Conservation (phyloP, 1,140 invertebrate species). For the Tetramorium simillimum region DNA sequence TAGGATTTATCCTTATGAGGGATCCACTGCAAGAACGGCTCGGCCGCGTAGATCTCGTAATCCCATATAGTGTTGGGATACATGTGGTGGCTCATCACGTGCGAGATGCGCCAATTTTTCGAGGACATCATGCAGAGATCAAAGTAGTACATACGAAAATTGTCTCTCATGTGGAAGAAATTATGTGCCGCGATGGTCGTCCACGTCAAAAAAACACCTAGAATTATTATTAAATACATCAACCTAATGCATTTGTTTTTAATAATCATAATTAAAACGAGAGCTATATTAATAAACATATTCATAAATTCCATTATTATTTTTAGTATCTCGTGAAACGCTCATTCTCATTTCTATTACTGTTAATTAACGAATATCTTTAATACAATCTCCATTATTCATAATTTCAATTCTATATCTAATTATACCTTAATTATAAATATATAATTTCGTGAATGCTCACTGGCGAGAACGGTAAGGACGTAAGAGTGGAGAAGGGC, state of each 20-base stretch:
- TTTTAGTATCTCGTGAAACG: no score
- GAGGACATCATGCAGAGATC: slow-evolving; percentile 89
- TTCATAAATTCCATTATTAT: not conserved
- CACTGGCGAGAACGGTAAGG: slow-evolving; percentile 31
- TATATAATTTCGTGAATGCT: not conserved
- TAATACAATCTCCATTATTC: not conserved
- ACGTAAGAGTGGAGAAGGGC: slow-evolving; percentile 79
- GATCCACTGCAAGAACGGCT: slow-evolving; percentile 90
- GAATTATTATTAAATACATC: slow-evolving; percentile 62
- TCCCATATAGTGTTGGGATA: slow-evolving; percentile 93
- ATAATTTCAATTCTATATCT: not conserved
- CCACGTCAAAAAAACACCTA: slow-evolving; percentile 87
- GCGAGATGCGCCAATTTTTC: slow-evolving; percentile 92
- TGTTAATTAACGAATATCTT: not conserved
- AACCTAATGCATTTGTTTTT: not conserved
- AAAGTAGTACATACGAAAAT: slow-evolving; percentile 93
- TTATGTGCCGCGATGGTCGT: slow-evolving; percentile 90
- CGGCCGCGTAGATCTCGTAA: slow-evolving; percentile 89
- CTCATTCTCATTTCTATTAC: not conserved
- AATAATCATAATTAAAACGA: not conserved
- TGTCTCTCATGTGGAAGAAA: slow-evolving; percentile 93
- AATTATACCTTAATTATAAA: slow-evolving; percentile 1
- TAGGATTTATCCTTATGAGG: slow-evolving; percentile 85
- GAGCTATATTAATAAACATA: not conserved
- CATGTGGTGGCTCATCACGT: slow-evolving; percentile 92